These are phyloP conservation scores for Ferdinandea cuprea DNA, from an alignment of 2,888 invertebrate species.

Conservation along the genomic window DNA sequence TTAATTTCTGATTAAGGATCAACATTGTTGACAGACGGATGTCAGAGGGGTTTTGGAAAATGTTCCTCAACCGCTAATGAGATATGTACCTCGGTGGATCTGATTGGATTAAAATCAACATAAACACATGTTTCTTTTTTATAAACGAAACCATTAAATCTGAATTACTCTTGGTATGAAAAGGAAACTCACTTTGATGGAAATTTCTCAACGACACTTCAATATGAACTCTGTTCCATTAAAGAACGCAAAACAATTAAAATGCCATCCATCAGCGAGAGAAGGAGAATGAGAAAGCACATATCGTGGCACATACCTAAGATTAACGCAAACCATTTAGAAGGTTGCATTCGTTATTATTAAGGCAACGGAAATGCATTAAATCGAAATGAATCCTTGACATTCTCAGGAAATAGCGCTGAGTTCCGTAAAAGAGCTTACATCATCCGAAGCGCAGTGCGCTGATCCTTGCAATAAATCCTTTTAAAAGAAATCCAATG, in stretches of 20 bases:
- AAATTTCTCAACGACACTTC: slow-evolving; percentile 49
- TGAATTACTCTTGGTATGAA: slow-evolving; percentile 43
- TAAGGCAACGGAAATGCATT: slow-evolving; percentile 77
- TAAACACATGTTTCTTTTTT: too few species aligned
- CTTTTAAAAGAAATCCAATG: slow-evolving; percentile 40
- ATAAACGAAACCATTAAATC: slow-evolving; percentile 39
- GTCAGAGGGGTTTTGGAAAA: not conserved
- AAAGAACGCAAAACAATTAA: slow-evolving; percentile 62
- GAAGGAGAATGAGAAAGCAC: not conserved
- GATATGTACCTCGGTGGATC: too few species aligned
- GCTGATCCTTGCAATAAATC: slow-evolving; percentile 56
- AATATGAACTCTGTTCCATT: slow-evolving; percentile 69
- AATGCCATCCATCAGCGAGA: slow-evolving; percentile 26
- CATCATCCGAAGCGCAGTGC: slow-evolving; percentile 30
- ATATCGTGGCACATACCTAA: not conserved
- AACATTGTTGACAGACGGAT: not conserved
- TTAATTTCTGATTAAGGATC: not conserved
- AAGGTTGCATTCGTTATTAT: slow-evolving; percentile 69
- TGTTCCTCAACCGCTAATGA: not conserved
- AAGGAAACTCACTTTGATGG: slow-evolving; percentile 43
- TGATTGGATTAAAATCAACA: too few species aligned
- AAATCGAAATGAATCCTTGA: slow-evolving; percentile 77
- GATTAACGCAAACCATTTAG: slow-evolving; percentile 54
- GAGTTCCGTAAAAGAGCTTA: slow-evolving; percentile 64
- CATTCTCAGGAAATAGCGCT: slow-evolving; percentile 75